Conservation (phyloP, 2,888 invertebrate genomes). For the Ommatoiulus sabulosus region DNA sequence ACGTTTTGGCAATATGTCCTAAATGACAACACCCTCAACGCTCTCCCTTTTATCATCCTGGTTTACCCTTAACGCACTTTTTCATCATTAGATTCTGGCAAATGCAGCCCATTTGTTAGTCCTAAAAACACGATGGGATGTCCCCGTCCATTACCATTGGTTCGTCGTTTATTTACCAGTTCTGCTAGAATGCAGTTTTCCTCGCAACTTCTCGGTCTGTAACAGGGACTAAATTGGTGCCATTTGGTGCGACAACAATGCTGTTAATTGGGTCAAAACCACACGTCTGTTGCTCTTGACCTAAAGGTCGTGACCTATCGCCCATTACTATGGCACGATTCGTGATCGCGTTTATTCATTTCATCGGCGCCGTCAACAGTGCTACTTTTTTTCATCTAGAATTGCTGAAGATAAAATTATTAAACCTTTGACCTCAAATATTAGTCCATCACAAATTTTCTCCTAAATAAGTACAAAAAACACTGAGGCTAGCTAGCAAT, state of each 20-base stretch:
- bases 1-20: neutral
- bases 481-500: neutral
- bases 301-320: neutral
- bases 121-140: neutral
- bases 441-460: neutral
- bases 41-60: slow-evolving; percentile 29
- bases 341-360: neutral
- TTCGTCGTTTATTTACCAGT: neutral
- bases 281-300: slow-evolving; percentile 1
- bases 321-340: neutral
- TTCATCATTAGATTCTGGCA: neutral
- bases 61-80: slow-evolving; percentile 26
- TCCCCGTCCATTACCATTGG: neutral
- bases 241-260: slow-evolving; percentile 2
- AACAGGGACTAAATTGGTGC: neutral
- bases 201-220: neutral
- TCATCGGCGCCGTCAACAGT: neutral
- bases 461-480: neutral
- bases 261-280: slow-evolving; percentile 15
- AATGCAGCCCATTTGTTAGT: neutral
- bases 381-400: neutral
- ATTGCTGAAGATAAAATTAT: neutral
- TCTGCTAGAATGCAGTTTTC: neutral
- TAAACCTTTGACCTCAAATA: neutral
- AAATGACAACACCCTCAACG: slow-evolving; percentile 28